A percentile compares a stretch with the other conserved stretches of the same genome.
Conservation (phyloP, 1,140 invertebrate species). For the Semibalanus balanoides region DNA sequence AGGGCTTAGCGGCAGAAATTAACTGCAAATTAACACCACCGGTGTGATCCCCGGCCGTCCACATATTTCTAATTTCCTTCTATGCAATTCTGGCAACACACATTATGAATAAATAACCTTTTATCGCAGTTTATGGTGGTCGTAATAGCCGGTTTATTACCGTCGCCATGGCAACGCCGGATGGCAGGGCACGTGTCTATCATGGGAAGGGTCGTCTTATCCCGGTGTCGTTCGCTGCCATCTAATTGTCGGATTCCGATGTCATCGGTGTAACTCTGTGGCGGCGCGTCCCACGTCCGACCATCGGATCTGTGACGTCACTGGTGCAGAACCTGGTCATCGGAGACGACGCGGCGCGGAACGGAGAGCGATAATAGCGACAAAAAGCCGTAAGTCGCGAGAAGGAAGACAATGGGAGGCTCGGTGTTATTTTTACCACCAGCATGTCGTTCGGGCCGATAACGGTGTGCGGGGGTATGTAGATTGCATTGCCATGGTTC, state of each 20-base stretch:
- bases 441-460: too few relatives aligned
- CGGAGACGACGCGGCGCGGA: too few relatives aligned
- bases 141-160: not conserved
- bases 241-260: not conserved
- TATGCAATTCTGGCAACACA: constrained; percentile 2
- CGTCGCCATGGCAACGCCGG: not conserved
- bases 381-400: too few relatives aligned
- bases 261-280: not conserved
- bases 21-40: not conserved
- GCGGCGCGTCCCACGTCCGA: not conserved
- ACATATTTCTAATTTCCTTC: constrained; percentile 2
- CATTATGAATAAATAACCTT: constrained; percentile 3
- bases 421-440: too few relatives aligned
- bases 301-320: not conserved
- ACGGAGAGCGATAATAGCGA: too few relatives aligned
- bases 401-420: too few relatives aligned
- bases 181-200: not conserved
- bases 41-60: not conserved
- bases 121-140: not conserved
- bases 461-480: too few relatives aligned
- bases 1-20: not conserved
- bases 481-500: too few relatives aligned
- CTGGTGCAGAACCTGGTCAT: too few relatives aligned
- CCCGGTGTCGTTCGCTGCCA: not conserved
- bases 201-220: not conserved